Evolutionary conservation across 2,797 vertebrate species (phyloP).

Genomic region (Miichthys miiuy): DNA sequence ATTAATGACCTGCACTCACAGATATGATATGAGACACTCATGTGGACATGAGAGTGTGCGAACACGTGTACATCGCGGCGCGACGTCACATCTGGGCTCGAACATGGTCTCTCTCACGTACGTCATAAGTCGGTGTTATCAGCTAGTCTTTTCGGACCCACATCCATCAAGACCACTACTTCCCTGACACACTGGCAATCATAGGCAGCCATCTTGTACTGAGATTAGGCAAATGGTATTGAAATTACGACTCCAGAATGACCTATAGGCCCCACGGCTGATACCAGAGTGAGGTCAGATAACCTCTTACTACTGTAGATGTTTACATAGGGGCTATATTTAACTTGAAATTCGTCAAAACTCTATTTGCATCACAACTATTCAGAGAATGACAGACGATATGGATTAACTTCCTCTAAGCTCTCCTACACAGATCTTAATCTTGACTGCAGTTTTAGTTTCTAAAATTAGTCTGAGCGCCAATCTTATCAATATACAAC

Average conservation of each 20-base stretch:
- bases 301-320: conserved; percentile 38
- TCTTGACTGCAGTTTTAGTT: conserved; percentile 1
- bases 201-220: conserved; percentile 70
- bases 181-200: conserved; percentile 73
- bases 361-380: conserved; percentile 33
- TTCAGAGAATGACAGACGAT: conserved; percentile 17
- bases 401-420: not conserved
- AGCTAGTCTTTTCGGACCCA: conserved; percentile 56
- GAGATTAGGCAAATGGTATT: conserved; percentile 78
- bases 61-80: not conserved
- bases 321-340: conserved; percentile 52
- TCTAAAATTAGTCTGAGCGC: not conserved
- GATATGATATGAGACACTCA: conserved; percentile 47
- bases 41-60: not conserved
- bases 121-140: conserved; percentile 72
- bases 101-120: conserved; percentile 33
- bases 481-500: not conserved
- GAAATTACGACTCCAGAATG: conserved; percentile 64
- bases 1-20: conserved; percentile 67
- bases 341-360: conserved; percentile 34
- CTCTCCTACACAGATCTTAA: conserved; percentile 19
- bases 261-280: conserved; percentile 26
- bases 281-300: conserved; percentile 52
- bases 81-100: conserved; percentile 38
- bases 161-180: conserved; percentile 74